A percentile compares a stretch with the other conserved stretches of the same genome.
Conservation (phyloP, 1,140 invertebrate species). For the Brachionus plicatilis region DNA sequence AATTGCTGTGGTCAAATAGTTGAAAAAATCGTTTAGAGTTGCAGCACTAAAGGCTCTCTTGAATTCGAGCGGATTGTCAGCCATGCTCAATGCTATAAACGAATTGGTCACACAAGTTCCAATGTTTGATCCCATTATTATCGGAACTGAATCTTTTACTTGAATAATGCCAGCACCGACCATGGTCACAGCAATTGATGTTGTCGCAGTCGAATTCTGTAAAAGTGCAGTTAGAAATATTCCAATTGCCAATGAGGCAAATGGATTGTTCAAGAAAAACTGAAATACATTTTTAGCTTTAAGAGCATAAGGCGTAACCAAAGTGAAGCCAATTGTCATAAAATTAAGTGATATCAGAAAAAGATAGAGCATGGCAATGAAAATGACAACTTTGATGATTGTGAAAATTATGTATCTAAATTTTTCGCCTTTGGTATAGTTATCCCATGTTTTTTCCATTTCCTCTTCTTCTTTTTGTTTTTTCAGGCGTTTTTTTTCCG, state of each 20-base stretch:
- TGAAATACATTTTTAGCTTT: neutral
- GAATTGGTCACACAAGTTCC: slow-evolving; percentile 64
- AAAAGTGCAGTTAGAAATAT: slow-evolving; percentile 62
- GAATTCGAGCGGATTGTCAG: slow-evolving; percentile 57
- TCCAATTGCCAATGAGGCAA: slow-evolving; percentile 61
- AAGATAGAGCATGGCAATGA: neutral
- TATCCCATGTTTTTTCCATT: neutral
- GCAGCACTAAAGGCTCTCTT: slow-evolving; percentile 60
- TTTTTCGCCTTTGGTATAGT: slow-evolving; percentile 5
- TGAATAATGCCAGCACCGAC: slow-evolving; percentile 52
- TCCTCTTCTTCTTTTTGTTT: slow-evolving; percentile 1
- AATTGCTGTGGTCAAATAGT: slow-evolving; percentile 58
- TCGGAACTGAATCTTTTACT: slow-evolving; percentile 59
- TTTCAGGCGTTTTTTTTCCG: neutral
- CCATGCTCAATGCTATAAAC: slow-evolving; percentile 57
- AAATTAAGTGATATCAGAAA: slow-evolving; percentile 9
- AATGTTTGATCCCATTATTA: slow-evolving; percentile 63
- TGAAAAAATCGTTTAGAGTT: slow-evolving; percentile 62
- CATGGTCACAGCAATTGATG: slow-evolving; percentile 63
- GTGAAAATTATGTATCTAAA: neutral
- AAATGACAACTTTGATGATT: slow-evolving; percentile 7
- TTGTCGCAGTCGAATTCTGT: slow-evolving; percentile 63
- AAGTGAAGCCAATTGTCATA: neutral
- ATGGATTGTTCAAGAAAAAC: slow-evolving; percentile 58
- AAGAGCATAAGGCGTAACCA: neutral